Base-by-base conservation (phyloP, 2,888 invertebrate species). In the Nomada fucata region DNA sequence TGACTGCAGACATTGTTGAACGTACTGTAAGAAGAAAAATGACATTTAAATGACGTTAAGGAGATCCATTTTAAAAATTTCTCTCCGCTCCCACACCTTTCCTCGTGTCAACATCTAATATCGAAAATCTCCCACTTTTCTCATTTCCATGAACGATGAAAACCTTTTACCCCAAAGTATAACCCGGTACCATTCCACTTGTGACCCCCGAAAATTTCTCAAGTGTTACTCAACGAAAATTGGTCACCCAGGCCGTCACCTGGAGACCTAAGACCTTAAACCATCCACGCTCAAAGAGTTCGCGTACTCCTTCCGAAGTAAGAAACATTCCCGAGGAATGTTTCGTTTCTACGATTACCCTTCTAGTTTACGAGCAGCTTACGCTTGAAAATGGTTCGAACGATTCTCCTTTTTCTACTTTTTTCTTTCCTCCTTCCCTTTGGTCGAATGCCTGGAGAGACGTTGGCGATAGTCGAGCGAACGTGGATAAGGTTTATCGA, bases 351-450 rank as follows among this genome's bases (percentile, higher is more conserved):
- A 59, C 82, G 75, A 79, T 88, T 82, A 89, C 88, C 88, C 86
- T 89, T 88, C 86, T 86, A 88, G 80, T 90, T 90, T 90, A 90
- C 82, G 88, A 89, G 80, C 78, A 36, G 72, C 76, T 86, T 85
- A 77, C 84, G 83, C 84, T 60, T 52, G 53, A 55, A 76, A 73
- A 76, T 75, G 67, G 53, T 61, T 64, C 77, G 57, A 55, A 59
- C n/a, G 55, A 50, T 15, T 71, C 13, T 73, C 71, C 63, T 63
- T 57, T 71, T 20, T 76, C 65, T 26, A 26, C 60, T 60, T 59
- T 15, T 71, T 18, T 73, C 70, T 67, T 63, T 57, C 68, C 18
- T 76, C 67, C 7, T 64, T 63, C 26, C 11, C 65, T 74, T 71
- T 57, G 52, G 67, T 15, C 42, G 71, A 73, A 65, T 74, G 29